Evolutionary conservation across 2,888 invertebrate genomes (phyloP), one percentile per base, ranked within the genome.

Genomic region (Allygus modestus): DNA sequence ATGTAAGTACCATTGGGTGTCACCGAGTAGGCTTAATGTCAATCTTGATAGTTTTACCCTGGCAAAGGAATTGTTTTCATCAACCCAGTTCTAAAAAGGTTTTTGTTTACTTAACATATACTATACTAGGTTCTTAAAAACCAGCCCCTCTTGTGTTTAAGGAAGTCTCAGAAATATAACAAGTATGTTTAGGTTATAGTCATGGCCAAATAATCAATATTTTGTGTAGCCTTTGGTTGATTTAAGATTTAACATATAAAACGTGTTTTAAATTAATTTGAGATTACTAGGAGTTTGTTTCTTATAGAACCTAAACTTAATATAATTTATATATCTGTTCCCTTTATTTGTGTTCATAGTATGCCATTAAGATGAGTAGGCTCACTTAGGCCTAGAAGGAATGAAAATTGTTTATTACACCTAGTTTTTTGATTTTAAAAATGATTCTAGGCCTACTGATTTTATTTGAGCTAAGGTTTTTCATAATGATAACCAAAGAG

Each of bases 11-110:
- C 46, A 28, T 7, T 77, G 77, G 77, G 77, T 77, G 77, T 77
- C 77, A 77, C 77, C 77, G 28, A 46, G 46, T 77, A 77, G 77
- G 77, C 77, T 51, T 77, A 73, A 77, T 51, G 77, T n/a, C 9
- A 46, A 28, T 17, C 46, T 77, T 73, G 12, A 73, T 20, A n/a
- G 20, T 73, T 73, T 28, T 77, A 46, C 77, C 37, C 0, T 51
- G 15, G 23, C 43, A 28, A 28, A 28, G 46, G 20, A 73, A 73
- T 77, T 41, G 7, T 65, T 65, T 31, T 2, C 65, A 65, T 20
- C 2, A 65, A 28, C 1, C 23, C 23, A 58, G 65, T 28, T 20
- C n/a, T 69, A 69, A 2, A 31, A n/a, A 4, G 2, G n/a, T 17
- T 65, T 65, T 65, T 28, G 26, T 23, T 65, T 65, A 20, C 5